Conservation (phyloP, 2,797 vertebrate species). For the Masticophis lateralis region DNA sequence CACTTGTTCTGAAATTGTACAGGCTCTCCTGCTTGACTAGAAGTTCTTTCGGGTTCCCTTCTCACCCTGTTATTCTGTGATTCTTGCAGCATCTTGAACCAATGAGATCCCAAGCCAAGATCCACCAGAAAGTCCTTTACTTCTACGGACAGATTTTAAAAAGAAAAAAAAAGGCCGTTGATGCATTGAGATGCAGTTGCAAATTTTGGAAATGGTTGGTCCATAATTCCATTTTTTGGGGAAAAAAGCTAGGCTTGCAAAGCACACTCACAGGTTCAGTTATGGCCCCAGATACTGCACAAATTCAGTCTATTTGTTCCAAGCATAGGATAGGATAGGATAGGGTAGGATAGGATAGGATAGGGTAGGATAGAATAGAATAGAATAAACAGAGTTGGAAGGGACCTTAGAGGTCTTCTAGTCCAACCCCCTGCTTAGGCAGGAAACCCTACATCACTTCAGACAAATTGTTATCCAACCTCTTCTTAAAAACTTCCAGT, state of each 20-base stretch:
- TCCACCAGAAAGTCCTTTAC: not conserved
- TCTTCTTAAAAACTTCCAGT: too few relatives aligned
- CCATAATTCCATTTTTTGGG: not conserved
- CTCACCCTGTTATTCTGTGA: too few relatives aligned
- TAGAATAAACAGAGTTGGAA: too few relatives aligned
- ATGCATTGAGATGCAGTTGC: not conserved
- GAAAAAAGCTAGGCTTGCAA: not conserved
- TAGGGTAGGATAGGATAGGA: too few relatives aligned
- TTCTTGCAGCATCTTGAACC: not conserved
- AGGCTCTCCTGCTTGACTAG: not conserved
- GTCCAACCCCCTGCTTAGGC: too few relatives aligned
- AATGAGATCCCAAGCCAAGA: not conserved
- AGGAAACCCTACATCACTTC: too few relatives aligned
- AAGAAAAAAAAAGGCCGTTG: not conserved
- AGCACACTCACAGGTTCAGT: fast-evolving
- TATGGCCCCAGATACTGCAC: not conserved
- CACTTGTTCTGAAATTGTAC: not conserved
- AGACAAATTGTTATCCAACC: too few relatives aligned
- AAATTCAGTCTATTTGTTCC: not conserved
- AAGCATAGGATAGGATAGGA: not conserved
- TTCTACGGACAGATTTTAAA: too few relatives aligned
- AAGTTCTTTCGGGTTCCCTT: not conserved
- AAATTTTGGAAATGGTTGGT: not conserved
- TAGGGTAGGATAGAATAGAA: too few relatives aligned
- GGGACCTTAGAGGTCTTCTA: too few relatives aligned